Conservation (phyloP, 2,113 vertebrate species). For the Plestiodon gilberti region DNA sequence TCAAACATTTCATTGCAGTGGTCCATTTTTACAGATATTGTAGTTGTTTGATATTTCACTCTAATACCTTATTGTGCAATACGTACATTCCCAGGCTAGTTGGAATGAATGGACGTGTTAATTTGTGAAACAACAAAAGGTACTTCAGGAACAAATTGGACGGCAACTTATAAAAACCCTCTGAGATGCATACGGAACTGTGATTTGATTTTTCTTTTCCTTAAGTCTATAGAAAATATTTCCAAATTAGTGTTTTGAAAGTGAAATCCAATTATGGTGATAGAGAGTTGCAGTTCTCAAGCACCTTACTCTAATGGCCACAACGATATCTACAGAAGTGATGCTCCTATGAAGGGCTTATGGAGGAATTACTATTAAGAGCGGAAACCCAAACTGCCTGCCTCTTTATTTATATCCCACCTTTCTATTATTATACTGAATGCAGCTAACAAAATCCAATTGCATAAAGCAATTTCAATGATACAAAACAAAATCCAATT, state of each 20-base stretch:
- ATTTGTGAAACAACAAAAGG: accelerated
- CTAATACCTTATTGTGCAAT: neutral
- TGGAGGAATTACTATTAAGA: constrained; percentile 36
- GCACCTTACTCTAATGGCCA: constrained; percentile 8
- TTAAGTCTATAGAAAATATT: constrained; percentile 25
- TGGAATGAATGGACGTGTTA: neutral
- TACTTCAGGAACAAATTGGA: constrained; percentile 26
- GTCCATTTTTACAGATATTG: neutral
- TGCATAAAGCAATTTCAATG: neutral
- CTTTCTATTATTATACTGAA: neutral
- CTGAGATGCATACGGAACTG: neutral
- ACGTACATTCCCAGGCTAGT: neutral
- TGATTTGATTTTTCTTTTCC: constrained; percentile 22
- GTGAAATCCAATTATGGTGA: constrained; percentile 1
- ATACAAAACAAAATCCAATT: neutral
- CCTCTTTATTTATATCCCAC: neutral
- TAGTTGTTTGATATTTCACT: neutral
- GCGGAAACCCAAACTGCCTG: neutral
- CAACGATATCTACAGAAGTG: neutral
- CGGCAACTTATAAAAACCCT: neutral
- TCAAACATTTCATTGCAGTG: neutral
- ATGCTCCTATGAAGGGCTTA: neutral
- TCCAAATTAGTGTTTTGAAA: constrained; percentile 7
- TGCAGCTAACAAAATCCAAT: neutral
- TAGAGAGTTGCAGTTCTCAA: constrained; percentile 31